Percentiles rank a stretch among this genome's conserved stretches.
These are phyloP conservation scores for Calyptommatus sinebrachiatus DNA, from an alignment of 2,113 vertebrate genomes.

Conservation along the genomic window DNA sequence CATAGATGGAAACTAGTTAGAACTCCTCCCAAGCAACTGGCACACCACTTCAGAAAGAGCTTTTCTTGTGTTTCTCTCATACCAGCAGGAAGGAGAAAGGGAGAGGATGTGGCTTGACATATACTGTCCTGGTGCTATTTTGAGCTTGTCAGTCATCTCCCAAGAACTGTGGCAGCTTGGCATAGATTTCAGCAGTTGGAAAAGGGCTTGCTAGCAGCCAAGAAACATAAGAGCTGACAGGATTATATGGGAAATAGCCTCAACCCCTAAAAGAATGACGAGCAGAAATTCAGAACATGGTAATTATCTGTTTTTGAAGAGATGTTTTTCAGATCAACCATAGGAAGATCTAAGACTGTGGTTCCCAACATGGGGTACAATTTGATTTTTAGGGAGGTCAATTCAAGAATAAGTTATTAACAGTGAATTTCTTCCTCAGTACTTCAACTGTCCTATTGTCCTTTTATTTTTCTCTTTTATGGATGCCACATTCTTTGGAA, in stretches of 20 bases:
- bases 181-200: constrained; percentile 6
- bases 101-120: constrained; percentile 18
- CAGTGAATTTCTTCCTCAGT: too few species aligned
- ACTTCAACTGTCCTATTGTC: too few species aligned
- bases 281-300: not conserved
- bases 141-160: constrained; percentile 12
- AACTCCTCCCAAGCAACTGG: not conserved
- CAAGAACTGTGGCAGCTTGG: constrained; percentile 12
- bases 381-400: too few species aligned
- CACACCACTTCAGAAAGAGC: not conserved
- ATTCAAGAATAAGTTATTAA: too few species aligned
- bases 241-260: constrained; percentile 5
- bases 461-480: too few species aligned
- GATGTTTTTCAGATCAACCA: not conserved
- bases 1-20: not conserved
- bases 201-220: constrained; percentile 1
- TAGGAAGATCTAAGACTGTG: not conserved
- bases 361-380: too few species aligned
- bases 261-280: not conserved
- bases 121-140: constrained; percentile 12
- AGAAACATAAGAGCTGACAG: constrained; percentile 13
- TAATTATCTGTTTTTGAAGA: not conserved
- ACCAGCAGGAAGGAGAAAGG: constrained; percentile 4
- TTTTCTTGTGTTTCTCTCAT: not conserved
- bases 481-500: too few species aligned